These are phyloP conservation scores for Ptilonorhynchus violaceus DNA, from an alignment of 2,113 vertebrate genomes.

Conservation along the genomic window DNA sequence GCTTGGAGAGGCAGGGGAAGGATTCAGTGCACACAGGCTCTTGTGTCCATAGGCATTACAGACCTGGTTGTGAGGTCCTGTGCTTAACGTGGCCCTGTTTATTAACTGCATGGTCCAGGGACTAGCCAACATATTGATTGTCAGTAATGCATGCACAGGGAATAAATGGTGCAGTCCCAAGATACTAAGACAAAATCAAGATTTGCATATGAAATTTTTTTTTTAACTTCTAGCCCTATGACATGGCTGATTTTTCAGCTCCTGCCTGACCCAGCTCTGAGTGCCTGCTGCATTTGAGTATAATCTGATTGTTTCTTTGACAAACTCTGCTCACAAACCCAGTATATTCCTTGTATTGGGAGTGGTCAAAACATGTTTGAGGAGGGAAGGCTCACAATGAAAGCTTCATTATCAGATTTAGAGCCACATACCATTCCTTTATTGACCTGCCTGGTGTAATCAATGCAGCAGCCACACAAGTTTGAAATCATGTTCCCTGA, in stretches of 20 bases:
- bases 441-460: constrained; percentile 82
- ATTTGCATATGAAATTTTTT: background rate
- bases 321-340: background rate
- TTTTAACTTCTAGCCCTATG: background rate
- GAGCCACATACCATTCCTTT: constrained; percentile 75
- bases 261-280: background rate
- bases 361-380: constrained; percentile 64
- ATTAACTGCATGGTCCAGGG: background rate
- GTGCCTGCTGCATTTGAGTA: background rate
- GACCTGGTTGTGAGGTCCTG: background rate
- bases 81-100: background rate
- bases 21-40: background rate
- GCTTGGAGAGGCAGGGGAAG: background rate
- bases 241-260: background rate
- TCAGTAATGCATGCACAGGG: background rate
- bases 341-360: background rate
- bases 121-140: background rate
- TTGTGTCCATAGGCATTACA: background rate
- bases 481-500: constrained; percentile 73
- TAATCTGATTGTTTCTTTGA: background rate
- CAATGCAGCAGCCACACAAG: constrained; percentile 75
- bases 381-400: constrained; percentile 73
- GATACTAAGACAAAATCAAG: background rate
- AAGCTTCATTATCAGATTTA: constrained; percentile 83
- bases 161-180: background rate